Evolutionary conservation across 2,888 invertebrate genomes (phyloP), one percentile per base, ranked within the genome.

Genomic region (Opisthograptis luteolata): DNA sequence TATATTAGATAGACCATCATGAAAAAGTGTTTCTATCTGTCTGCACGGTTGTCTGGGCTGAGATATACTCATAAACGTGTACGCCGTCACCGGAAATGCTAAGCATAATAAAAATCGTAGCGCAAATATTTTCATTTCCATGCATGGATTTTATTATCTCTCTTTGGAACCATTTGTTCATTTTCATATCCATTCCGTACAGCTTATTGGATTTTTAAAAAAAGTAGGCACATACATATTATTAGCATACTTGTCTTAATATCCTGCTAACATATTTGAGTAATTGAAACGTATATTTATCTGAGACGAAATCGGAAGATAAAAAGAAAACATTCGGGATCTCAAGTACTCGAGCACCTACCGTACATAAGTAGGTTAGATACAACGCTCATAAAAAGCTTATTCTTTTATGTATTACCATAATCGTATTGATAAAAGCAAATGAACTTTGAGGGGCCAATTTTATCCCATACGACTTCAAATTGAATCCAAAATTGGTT

Each of bases 401-500:
- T 22, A 42, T 24, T 31, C 25, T 14, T 32, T 42, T 36, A n/a
- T n/a, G n/a, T 36, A 39, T 43, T 34, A 39, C 12, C 43, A 49
- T 49, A 43, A 49, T 39, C 27, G 49, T 43, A 39, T 43, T 15
- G 43, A 20, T 27, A 43, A 49, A 39, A 34, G 2, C 32, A 39
- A 49, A 49, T 34, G 32, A 49, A 49, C 32, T 34, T 37, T 12
- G 17, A 28, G 30, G 37, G 27, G 0, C 36, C 28, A 35, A 42
- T 42, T 48, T 31, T 42, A 36, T 37, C 30, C 6, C 12, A 34
- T 43, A 10, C 22, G 12, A 19, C 8, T 32, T 43, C 25, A 24
- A 43, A 43, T 49, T 43, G 39, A 43, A 43, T 43, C 17, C 32
- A 27, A 39, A 43, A 49, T 49, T 49, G 43, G 31, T 49, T 43